Evolutionary conservation across 1,140 invertebrate species (phyloP).

Genomic region (Spodoptera litura): DNA sequence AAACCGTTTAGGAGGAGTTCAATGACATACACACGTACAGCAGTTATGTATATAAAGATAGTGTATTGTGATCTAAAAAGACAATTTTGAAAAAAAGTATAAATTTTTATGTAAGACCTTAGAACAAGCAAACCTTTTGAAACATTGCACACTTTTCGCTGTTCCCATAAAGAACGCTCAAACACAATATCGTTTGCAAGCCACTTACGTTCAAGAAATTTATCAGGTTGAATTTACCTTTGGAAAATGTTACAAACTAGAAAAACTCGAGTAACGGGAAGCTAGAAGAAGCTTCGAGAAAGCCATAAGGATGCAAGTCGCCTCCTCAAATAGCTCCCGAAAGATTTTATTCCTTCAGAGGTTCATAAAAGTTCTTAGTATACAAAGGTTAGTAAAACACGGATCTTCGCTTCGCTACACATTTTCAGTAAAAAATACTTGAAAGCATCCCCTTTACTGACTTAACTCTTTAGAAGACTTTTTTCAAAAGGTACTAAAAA

Average conservation of each 20-base stretch:
- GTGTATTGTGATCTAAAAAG: too few species aligned
- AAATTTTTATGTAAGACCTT: too few species aligned
- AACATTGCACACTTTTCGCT: too few species aligned
- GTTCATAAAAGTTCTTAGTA: slow-evolving; percentile 37
- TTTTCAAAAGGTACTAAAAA: slow-evolving; percentile 10
- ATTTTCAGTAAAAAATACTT: slow-evolving; percentile 46
- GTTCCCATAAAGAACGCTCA: too few species aligned
- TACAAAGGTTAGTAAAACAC: slow-evolving; percentile 47
- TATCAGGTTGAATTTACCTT: background rate
- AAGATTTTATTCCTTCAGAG: slow-evolving; percentile 52
- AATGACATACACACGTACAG: too few species aligned
- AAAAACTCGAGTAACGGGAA: slow-evolving; percentile 19
- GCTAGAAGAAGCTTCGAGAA: slow-evolving; percentile 1
- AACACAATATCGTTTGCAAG: too few species aligned
- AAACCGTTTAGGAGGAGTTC: too few species aligned
- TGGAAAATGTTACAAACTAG: background rate
- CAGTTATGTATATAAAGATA: too few species aligned
- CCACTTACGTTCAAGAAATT: background rate
- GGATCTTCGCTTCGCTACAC: slow-evolving; percentile 47
- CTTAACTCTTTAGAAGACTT: slow-evolving; percentile 9
- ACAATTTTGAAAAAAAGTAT: too few species aligned
- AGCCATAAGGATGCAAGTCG: slow-evolving; percentile 57
- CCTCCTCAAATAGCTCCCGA: slow-evolving; percentile 56
- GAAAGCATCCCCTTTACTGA: slow-evolving; percentile 32
- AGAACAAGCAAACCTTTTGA: too few species aligned